Base-by-base conservation (phyloP, 2,113 vertebrate genomes). In the Spea bombifrons region DNA sequence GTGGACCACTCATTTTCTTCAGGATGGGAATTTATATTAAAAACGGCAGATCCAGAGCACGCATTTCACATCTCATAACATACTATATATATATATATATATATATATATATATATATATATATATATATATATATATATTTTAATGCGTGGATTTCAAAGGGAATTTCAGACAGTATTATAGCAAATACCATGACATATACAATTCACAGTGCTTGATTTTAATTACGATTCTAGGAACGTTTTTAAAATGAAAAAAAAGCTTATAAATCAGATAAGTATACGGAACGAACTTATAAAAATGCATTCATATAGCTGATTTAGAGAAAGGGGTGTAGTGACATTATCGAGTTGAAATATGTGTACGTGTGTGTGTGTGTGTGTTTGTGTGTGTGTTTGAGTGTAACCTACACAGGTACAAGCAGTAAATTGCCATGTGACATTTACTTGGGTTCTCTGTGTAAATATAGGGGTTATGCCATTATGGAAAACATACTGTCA, bases 101-200 rank as follows among this genome's bases (percentile, higher is more conserved):
- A n/a, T n/a, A n/a, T n/a, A n/a, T n/a, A n/a, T 59, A 59, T 59
- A 59, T 59, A 59, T 59, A 9, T 30, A 30, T 30, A 1, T 30
- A 66, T 59, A 59, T 59, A 59, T 59, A 59, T 59, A 9, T 30
- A 30, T 30, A 1, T 30, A 3, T 44, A 30, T 16, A 10, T 17
- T 13, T 12, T 79, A 65, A 79, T 46, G 61, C 15, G 8, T 65
- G 48, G 53, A 53, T 78, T 78, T 72, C 63, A 17, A 46, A 72
- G 48, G 47, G 71, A 66, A 72, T 71, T 65, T 44, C 43, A 66
- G 65, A 48, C 63, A 73, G 70, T 16, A 79, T 79, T 67, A 67
- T 10, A 49, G 8, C 50, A 79, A 79, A 73, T 79, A 79, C 50
- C 70, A 67, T 79, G 70, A 73, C 70, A 79, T 79, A 79, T 71